Percentiles rank a stretch among this genome's conserved stretches.
These are phyloP conservation scores for Ptiloglossa arizonensis DNA, from an alignment of 1,140 invertebrate species.

Conservation along the genomic window DNA sequence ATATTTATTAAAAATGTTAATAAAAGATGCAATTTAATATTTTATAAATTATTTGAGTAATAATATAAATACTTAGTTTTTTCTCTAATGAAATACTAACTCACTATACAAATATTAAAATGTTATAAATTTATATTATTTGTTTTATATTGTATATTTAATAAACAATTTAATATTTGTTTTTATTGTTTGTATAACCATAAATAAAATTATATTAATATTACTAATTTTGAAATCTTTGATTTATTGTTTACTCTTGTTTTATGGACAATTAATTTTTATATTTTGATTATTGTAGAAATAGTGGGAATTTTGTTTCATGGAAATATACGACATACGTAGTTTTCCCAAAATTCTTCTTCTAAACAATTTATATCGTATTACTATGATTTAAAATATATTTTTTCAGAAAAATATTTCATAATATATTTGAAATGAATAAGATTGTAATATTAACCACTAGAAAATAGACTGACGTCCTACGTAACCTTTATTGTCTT, in stretches of 20 bases:
- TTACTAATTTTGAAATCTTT: background rate
- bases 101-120: too few relatives aligned
- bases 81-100: background rate
- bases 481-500: constrained; percentile 10
- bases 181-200: background rate
- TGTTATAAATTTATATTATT: background rate
- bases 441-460: background rate
- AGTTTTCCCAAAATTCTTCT: background rate
- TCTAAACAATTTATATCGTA: background rate
- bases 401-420: constrained; percentile 10
- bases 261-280: background rate
- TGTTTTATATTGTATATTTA: background rate
- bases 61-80: background rate
- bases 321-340: constrained; percentile 1
- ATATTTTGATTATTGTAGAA: background rate
- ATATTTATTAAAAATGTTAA: background rate
- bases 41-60: background rate
- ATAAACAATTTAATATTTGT: background rate
- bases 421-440: background rate
- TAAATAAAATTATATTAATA: background rate
- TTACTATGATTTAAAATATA: background rate
- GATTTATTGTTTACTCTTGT: background rate
- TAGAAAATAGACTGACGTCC: background rate
- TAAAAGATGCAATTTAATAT: background rate
- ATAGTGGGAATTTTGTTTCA: too few relatives aligned